Conservation (phyloP, 2,888 invertebrate genomes). For the Drosophila robusta region DNA sequence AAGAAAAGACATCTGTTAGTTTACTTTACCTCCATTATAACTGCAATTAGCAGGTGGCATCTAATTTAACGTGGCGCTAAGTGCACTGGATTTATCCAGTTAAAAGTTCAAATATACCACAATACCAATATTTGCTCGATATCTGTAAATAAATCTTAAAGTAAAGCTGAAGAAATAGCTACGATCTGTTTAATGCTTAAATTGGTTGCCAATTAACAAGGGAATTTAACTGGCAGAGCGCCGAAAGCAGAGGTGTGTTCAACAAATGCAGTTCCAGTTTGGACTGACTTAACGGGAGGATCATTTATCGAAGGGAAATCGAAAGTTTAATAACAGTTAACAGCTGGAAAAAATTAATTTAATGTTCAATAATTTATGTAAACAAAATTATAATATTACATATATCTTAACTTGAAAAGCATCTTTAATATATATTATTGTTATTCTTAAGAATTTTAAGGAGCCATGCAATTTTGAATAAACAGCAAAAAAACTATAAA, state of each 20-base stretch:
- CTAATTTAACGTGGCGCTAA: slow-evolving; percentile 62
- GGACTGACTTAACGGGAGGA: not conserved
- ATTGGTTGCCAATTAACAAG: slow-evolving; percentile 52
- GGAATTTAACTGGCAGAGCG: slow-evolving; percentile 34
- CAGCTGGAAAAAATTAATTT: too few species aligned
- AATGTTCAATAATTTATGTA: too few species aligned
- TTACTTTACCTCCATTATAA: slow-evolving; percentile 36
- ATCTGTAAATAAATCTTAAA: slow-evolving; percentile 43
- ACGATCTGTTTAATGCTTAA: slow-evolving; percentile 20
- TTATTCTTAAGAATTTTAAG: too few species aligned
- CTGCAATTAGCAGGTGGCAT: slow-evolving; percentile 44
- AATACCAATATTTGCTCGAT: slow-evolving; percentile 32
- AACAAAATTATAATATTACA: too few species aligned
- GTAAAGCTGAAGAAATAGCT: slow-evolving; percentile 20
- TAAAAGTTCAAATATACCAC: slow-evolving; percentile 58
- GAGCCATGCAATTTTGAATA: too few species aligned
- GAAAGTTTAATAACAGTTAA: too few species aligned
- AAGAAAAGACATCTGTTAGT: slow-evolving; percentile 9
- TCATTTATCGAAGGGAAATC: slow-evolving; percentile 15
- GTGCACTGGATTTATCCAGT: slow-evolving; percentile 78
- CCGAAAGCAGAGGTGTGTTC: not conserved
- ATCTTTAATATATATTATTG: too few species aligned
- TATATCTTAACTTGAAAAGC: too few species aligned
- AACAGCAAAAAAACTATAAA: too few species aligned
- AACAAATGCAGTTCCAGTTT: not conserved